Base-by-base conservation (phyloP, 2,113 vertebrate genomes). In the Hirundichthys speculiger region DNA sequence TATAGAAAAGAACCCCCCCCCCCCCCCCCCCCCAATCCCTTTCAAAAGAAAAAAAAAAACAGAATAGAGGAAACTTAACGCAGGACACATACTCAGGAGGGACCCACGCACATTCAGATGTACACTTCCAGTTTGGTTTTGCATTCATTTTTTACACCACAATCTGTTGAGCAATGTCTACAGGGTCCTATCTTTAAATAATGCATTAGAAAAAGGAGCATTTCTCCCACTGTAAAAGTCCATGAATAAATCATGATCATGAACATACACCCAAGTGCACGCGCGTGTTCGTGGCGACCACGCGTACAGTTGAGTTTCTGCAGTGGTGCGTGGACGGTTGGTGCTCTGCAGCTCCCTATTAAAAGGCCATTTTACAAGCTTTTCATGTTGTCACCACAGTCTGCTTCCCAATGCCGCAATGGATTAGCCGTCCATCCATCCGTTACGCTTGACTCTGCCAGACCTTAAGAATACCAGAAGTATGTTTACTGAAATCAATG, bases 81-180 rank as follows among this genome's bases (percentile, higher is more conserved):
- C 25, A 46, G 54, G 46, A 67, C 38, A 25, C 6, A 48, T 13
- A 58, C 49, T 69, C 45, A 64, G n/a, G 7, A 16, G 11, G 59
- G 20, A 46, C 7, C 13, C 12, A n/a, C 8, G 4, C 53, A 16
- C 40, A 73, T 48, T 71, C 38, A 50, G 21, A 64, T 40, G 56
- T 76, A 64, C 25, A 24, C 73, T 56, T 49, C 45, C 47, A 74
- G 73, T 73, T 79, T 83, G 75, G 69, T 70, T 84, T 81, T 64
- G 80, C 86, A 84, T 90, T 76, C 71, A 88, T 91, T 88, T 88
- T 90, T 88, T 76, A 87, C 58, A 65, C 34, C 65, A 21, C 87
- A 89, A 90, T 90, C 86, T 90, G 90, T 90, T 86, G 79, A 85
- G 78, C 54, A 55, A 25, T 64, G 87, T 92, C 89, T 84, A 73